Percentiles rank a stretch among this genome's conserved stretches.
Conservation (phyloP, 2,113 vertebrate genomes). For the Engystomops pustulosus region DNA sequence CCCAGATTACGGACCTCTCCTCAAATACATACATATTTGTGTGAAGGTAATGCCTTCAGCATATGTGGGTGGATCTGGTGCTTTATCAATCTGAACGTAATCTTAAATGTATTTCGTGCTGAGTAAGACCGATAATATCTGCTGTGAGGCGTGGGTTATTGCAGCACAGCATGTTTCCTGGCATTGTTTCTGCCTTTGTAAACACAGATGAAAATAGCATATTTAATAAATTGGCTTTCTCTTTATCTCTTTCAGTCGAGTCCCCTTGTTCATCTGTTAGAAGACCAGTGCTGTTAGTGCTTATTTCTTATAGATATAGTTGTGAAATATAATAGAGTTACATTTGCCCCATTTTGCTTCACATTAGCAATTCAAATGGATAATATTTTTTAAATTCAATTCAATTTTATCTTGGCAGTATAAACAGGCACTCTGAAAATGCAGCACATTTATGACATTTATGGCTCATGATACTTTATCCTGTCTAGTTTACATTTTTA, state of each 20-base stretch:
- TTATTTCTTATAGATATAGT: background rate
- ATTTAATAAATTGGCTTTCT: conserved; percentile 22
- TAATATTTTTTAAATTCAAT: too few species aligned
- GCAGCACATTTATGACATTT: too few species aligned
- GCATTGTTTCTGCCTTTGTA: conserved; percentile 7
- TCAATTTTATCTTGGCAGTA: too few species aligned
- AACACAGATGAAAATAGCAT: conserved; percentile 25
- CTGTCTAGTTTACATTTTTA: too few species aligned
- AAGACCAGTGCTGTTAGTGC: background rate
- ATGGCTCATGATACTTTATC: too few species aligned
- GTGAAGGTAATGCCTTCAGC: background rate
- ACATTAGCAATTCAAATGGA: background rate
- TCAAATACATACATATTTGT: background rate
- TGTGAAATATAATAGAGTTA: background rate
- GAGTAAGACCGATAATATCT: background rate
- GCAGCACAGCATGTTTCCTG: conserved; percentile 13
- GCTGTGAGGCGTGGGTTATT: background rate
- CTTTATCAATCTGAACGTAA: conserved; percentile 14
- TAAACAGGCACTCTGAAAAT: too few species aligned
- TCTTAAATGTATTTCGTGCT: conserved; percentile 11
- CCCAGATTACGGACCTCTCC: background rate
- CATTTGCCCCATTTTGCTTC: background rate
- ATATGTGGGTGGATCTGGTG: background rate
- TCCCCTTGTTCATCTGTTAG: conserved; percentile 12
- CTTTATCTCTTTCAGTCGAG: conserved; percentile 4